Conservation (phyloP, 2,797 vertebrate genomes). For the Taeniopygia guttata region DNA sequence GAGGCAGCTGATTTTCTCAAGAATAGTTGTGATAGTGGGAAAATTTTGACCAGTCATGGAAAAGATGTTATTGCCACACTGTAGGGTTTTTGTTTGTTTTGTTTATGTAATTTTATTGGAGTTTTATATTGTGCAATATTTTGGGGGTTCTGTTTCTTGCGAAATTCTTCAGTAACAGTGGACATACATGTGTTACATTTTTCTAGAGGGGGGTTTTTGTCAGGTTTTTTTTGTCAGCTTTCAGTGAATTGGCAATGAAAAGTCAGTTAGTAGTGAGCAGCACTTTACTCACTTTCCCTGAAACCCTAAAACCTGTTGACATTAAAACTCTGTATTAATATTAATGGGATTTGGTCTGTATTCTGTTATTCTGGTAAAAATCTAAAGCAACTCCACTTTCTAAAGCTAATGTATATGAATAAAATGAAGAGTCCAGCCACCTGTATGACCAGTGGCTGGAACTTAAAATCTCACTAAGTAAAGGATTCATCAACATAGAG, state of each 20-base stretch:
- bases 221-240: no score
- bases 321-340: neutral
- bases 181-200: neutral
- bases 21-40: neutral
- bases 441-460: neutral
- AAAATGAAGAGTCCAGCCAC: neutral
- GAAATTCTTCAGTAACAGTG: neutral
- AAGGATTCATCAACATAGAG: neutral
- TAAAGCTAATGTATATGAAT: neutral
- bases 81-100: neutral
- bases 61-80: neutral
- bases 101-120: neutral
- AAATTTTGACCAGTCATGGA: neutral
- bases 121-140: neutral
- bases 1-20: neutral
- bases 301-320: neutral
- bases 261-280: neutral
- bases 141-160: neutral
- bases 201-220: rapidly evolving
- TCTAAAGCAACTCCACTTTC: neutral
- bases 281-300: neutral
- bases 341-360: neutral
- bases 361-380: neutral
- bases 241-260: neutral
- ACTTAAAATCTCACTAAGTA: neutral